Evolutionary conservation across 92 coral and sea anemone species (phyloP).

Genomic region (Porites rus): DNA sequence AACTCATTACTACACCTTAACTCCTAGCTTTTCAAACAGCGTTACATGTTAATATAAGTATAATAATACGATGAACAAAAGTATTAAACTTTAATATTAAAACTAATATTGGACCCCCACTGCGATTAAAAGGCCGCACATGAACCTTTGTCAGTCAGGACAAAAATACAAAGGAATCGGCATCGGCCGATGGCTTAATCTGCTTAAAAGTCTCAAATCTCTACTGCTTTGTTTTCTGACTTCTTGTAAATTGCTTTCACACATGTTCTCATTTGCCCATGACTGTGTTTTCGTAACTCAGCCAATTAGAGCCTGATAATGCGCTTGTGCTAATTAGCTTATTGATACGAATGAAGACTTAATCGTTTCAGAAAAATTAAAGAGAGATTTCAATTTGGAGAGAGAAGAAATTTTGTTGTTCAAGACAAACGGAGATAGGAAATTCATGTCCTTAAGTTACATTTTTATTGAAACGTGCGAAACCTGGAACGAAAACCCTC

Average conservation of each 20-base stretch:
- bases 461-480: too few species aligned
- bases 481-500: too few species aligned
- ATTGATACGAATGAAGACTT: background rate
- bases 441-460: too few species aligned
- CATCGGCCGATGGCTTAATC: slow-evolving; percentile 4
- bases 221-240: background rate
- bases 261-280: background rate
- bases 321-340: background rate
- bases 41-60: background rate
- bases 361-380: too few species aligned
- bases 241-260: background rate
- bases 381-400: too few species aligned
- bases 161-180: background rate
- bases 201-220: background rate
- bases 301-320: background rate
- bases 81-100: background rate
- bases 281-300: background rate
- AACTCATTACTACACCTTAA: background rate
- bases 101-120: slow-evolving; percentile 8
- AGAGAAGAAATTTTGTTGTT: too few species aligned
- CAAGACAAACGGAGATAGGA: too few species aligned
- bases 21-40: background rate
- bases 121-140: background rate
- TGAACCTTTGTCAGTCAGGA: background rate
- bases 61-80: background rate